Evolutionary conservation across 1,140 invertebrate genomes (phyloP), one percentile per base, ranked within the genome.

Genomic region (Hylaeus anthracinus): DNA sequence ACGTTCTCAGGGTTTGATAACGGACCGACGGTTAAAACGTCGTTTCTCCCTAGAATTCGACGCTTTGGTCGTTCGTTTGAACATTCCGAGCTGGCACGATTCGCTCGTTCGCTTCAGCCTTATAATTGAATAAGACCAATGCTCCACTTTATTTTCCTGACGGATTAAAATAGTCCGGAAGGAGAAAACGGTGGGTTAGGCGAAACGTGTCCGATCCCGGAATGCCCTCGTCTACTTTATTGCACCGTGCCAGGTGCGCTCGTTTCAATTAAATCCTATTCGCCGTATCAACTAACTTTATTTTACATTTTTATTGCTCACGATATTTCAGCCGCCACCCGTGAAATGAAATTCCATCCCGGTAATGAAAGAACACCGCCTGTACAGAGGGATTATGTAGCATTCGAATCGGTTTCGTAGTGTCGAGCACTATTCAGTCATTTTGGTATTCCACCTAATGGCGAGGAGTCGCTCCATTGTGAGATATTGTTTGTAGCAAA

Each of bases 101-200:
- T 4, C 39, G 6, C 6, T 9, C 14, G 39, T 51, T 9, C 61
- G 37, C 26, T 71, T 45, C 55, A 70, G 64, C 70, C 10, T 77
- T 82, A 73, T 43, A 79, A 83, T 79, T 53, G 64, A 66, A 41
- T 56, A n/a, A 51, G 56, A 60, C 53, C 26, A 41, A 45, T 60
- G 51, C 55, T 56, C 56, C 63, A 63, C 43, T 55, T 70, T 72
- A 48, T 64, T 55, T 73, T 10, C 55, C 48, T 1, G 45, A 26
- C 51, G 51, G 58, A 82, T 83, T 83, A 73, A 83, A 84, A 84
- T 83, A 79, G 61, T 65, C 14, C 51, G 15, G 41, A 56, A 51
- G 66, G 6, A 45, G 5, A 70, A 15, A 8, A 9, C 1, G 5
- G 1, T 3, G 58, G n/a, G n/a, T 3, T 6, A 9, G 9, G 37